A percentile compares a stretch with the other conserved stretches of the same genome.
phyloP scores from a whole-genome alignment of 2,797 vertebrate genomes.

The Acanthopagrus latus region DNA sequence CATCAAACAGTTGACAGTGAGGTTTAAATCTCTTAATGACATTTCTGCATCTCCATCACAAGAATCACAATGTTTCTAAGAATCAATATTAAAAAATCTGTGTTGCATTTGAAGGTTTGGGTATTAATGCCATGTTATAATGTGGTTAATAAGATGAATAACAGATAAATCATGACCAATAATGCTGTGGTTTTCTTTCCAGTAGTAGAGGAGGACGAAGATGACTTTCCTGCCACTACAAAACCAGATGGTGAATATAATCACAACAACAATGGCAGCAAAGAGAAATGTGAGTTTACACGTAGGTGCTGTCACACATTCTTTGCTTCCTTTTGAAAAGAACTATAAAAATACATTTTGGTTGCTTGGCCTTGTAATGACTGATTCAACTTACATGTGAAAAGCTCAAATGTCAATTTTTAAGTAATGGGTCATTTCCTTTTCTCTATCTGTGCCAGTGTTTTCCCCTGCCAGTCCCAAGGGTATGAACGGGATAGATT shows the following conservation, averaged over 20 bases:
- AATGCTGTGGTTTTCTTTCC: conserved; percentile 50
- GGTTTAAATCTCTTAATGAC: too few relatives aligned
- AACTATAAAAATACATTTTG: conserved; percentile 1
- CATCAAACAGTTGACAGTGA: too few relatives aligned
- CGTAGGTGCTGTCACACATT: background rate
- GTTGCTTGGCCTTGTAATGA: background rate
- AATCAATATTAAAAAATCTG: too few relatives aligned
- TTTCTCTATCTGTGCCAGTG: conserved; percentile 68
- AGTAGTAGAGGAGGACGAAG: conserved; percentile 95
- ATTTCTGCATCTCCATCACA: too few relatives aligned
- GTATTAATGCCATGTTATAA: conserved; percentile 2
- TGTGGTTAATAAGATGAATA: background rate
- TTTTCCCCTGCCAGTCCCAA: conserved; percentile 90
- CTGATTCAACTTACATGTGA: background rate
- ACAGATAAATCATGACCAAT: background rate
- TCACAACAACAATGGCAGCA: conserved; percentile 93
- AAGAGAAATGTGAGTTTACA: conserved; percentile 92
- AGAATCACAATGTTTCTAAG: too few relatives aligned
- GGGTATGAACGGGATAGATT: conserved; percentile 95
- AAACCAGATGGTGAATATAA: conserved; percentile 91
- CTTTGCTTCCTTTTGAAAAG: conserved; percentile 7
- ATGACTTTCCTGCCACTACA: conserved; percentile 89
- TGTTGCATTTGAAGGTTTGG: too few relatives aligned
- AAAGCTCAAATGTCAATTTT: conserved; percentile 11
- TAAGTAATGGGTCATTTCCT: background rate